Percentiles rank a stretch among this genome's conserved stretches.
phyloP scores from a whole-genome alignment of 2,113 vertebrate species.

The Lethenteron reissneri region DNA sequence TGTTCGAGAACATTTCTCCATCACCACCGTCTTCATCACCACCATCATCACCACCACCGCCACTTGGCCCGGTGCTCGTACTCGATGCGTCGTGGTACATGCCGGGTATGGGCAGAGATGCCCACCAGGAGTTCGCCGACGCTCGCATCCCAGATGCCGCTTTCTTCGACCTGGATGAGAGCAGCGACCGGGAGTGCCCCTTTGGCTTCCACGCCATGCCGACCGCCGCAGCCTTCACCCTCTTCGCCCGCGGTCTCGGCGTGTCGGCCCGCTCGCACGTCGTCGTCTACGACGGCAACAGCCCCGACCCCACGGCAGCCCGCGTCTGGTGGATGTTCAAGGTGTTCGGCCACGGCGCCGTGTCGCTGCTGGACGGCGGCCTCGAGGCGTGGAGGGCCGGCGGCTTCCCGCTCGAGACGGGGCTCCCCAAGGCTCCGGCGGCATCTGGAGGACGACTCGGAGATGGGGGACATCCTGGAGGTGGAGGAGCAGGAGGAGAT shows the following conservation, averaged over 20 bases:
- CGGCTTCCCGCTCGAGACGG: constrained; percentile 25
- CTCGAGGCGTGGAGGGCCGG: constrained; percentile 47
- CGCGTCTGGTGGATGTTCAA: constrained; percentile 95
- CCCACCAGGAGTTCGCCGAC: constrained; percentile 35
- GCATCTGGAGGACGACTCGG: no score
- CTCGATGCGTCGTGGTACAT: constrained; percentile 75
- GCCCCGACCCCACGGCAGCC: constrained; percentile 48
- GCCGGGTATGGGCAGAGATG: constrained; percentile 37
- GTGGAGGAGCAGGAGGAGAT: no score
- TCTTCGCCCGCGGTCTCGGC: constrained; percentile 44
- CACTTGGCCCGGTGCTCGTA: constrained; percentile 29
- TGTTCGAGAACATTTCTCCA: no score
- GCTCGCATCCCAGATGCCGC: constrained; percentile 48
- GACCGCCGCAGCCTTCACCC: constrained; percentile 26
- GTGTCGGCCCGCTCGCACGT: constrained; percentile 30
- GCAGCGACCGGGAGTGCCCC: constrained; percentile 38
- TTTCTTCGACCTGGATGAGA: constrained; percentile 64
- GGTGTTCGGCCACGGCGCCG: constrained; percentile 42
- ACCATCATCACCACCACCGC: background rate
- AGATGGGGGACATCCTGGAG: no score
- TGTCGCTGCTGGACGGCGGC: constrained; percentile 67
- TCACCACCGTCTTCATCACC: no score
- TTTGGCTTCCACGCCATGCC: constrained; percentile 60
- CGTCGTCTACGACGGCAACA: constrained; percentile 66
- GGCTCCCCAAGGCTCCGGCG: background rate